Evolutionary conservation across 2,113 vertebrate species (phyloP).

Genomic region (Forbesichthys agassizii): DNA sequence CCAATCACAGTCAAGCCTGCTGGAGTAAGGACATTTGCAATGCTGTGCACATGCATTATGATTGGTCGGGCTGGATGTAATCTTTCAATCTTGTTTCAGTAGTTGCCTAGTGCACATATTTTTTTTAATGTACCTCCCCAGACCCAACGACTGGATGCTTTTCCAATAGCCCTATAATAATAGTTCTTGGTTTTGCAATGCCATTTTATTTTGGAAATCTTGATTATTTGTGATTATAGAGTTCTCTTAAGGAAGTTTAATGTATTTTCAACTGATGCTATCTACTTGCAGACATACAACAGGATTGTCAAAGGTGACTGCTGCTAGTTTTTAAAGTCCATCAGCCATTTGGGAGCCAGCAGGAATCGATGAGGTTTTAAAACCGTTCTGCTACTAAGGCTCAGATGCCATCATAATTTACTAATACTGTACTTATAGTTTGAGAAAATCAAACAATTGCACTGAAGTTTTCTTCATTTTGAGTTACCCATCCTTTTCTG

Average conservation of each 20-base stretch:
- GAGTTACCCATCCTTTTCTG: neutral
- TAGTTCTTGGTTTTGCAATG: neutral
- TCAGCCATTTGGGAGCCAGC: neutral
- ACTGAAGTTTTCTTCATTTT: slow-evolving; percentile 20
- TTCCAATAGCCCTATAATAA: neutral
- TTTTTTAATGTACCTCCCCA: too few relatives aligned
- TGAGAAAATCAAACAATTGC: slow-evolving; percentile 25
- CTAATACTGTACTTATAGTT: neutral
- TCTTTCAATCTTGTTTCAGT: neutral
- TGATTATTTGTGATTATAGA: neutral
- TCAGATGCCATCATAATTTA: slow-evolving; percentile 5
- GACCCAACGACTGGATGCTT: neutral
- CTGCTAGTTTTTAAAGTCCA: neutral
- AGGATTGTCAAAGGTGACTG: too few relatives aligned
- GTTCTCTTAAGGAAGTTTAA: neutral
- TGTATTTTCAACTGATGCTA: neutral
- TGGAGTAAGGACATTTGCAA: too few relatives aligned
- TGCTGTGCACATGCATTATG: too few relatives aligned
- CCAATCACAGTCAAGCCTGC: too few relatives aligned
- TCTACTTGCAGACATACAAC: neutral
- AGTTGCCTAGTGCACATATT: neutral
- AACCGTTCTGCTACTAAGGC: slow-evolving; percentile 1
- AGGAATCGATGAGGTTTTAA: neutral
- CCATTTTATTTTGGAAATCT: neutral
- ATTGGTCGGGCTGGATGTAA: too few relatives aligned